Evolutionary conservation across 2,888 invertebrate species (phyloP).

Genomic region (Scaptomyza polygonia): DNA sequence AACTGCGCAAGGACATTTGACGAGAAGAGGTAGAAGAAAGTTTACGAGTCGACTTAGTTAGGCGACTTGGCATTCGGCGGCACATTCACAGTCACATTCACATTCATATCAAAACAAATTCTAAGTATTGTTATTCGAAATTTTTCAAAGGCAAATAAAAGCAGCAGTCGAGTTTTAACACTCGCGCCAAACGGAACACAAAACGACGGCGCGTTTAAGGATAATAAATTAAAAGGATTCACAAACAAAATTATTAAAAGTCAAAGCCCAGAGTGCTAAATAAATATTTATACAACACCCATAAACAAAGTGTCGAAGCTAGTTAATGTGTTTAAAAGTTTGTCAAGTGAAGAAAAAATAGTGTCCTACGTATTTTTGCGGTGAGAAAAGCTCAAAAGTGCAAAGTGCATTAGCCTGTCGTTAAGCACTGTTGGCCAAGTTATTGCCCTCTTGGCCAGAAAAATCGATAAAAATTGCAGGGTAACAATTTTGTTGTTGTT

Average conservation of each 20-base stretch:
- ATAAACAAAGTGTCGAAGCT: background rate
- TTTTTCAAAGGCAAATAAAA: conserved; percentile 77
- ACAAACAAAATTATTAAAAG: background rate
- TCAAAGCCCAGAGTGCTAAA: conserved; percentile 1
- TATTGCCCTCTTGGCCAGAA: conserved; percentile 78
- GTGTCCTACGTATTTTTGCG: conserved; percentile 29
- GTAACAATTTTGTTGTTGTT: conserved; percentile 8
- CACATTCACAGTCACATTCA: conserved; percentile 4
- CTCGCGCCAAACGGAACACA: conserved; percentile 73
- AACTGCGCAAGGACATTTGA: conserved; percentile 83
- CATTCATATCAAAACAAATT: conserved; percentile 71
- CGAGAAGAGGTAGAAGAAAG: conserved; percentile 3
- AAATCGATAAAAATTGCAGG: conserved; percentile 81
- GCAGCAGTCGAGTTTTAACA: conserved; percentile 81
- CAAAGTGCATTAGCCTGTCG: conserved; percentile 81
- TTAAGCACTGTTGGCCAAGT: conserved; percentile 58
- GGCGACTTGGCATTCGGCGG: conserved; percentile 15
- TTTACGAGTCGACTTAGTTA: conserved; percentile 8
- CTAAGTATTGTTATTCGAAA: conserved; percentile 82
- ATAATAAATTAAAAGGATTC: conserved; percentile 2
- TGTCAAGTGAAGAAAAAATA: conserved; percentile 3
- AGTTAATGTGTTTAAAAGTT: background rate
- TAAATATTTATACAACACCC: background rate
- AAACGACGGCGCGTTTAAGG: conserved; percentile 25
- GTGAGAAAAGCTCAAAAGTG: conserved; percentile 45